Conservation (phyloP, 2,113 vertebrate species). For the Speoplatyrhinus poulsoni region DNA sequence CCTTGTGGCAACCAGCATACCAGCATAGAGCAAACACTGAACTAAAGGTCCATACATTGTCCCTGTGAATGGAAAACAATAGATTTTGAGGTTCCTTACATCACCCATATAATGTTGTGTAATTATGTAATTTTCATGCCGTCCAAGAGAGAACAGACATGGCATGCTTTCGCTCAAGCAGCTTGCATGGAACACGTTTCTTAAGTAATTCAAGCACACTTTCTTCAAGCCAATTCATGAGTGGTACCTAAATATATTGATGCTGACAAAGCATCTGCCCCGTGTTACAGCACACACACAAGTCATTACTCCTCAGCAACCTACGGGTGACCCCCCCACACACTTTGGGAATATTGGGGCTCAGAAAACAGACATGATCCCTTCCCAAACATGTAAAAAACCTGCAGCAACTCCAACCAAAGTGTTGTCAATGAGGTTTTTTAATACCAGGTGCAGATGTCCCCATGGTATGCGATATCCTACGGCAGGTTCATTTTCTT, state of each 20-base stretch:
- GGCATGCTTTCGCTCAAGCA: conserved; percentile 50
- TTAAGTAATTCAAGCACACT: conserved; percentile 55
- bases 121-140: conserved; percentile 65
- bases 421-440: conserved; percentile 41
- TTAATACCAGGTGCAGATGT: conserved; percentile 61
- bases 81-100: conserved; percentile 63
- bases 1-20: conserved; percentile 35
- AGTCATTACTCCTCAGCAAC: conserved; percentile 30
- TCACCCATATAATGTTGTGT: conserved; percentile 56
- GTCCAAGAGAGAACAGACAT: conserved; percentile 53
- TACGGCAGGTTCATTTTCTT: conserved; percentile 30
- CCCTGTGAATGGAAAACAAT: conserved; percentile 32
- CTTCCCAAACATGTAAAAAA: conserved; percentile 44
- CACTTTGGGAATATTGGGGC: conserved; percentile 40
- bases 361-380: conserved; percentile 46
- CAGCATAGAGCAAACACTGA: no score
- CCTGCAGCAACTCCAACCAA: conserved; percentile 16
- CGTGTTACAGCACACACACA: conserved; percentile 41
- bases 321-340: conserved; percentile 41
- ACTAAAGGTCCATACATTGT: no score
- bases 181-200: conserved; percentile 41
- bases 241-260: conserved; percentile 52
- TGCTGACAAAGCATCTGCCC: conserved; percentile 73
- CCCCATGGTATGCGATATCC: conserved; percentile 31
- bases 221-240: conserved; percentile 33